Evolutionary conservation across 2,113 vertebrate genomes (phyloP).

Genomic region (Candoia aspera): DNA sequence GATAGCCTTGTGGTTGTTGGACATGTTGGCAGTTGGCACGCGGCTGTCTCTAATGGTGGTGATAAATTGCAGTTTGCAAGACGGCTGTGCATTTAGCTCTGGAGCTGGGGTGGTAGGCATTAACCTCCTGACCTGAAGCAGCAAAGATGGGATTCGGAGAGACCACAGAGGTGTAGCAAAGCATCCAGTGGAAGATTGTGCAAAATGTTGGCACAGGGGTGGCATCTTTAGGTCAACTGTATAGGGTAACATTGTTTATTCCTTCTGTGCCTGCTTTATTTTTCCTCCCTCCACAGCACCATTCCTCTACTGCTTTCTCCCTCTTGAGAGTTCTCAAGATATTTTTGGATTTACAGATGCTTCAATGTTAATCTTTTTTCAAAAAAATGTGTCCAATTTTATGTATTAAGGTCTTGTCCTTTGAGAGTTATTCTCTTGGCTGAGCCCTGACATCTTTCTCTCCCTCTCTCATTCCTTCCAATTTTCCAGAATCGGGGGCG

Average conservation of each 20-base stretch:
- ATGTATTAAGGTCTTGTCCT: neutral
- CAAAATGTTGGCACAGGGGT: neutral
- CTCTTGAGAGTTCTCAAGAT: neutral
- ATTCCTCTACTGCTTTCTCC: neutral
- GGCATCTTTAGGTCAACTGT: neutral
- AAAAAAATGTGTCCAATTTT: neutral
- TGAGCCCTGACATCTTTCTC: neutral
- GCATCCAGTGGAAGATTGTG: neutral
- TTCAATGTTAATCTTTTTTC: neutral
- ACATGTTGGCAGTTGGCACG: slow-evolving; percentile 18
- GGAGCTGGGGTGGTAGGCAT: neutral
- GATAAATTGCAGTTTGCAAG: slow-evolving; percentile 22
- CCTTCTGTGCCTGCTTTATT: neutral
- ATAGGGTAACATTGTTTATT: too few species aligned
- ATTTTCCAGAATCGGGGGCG: slow-evolving; percentile 90
- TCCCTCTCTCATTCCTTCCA: neutral
- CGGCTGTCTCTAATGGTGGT: slow-evolving; percentile 22
- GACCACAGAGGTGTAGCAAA: neutral
- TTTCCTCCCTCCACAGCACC: neutral
- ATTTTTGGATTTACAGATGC: neutral
- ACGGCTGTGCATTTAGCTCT: neutral
- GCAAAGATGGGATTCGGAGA: neutral
- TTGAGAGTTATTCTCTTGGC: neutral
- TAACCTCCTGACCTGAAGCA: neutral
- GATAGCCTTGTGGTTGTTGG: slow-evolving; percentile 18